A percentile compares a stretch with the other conserved stretches of the same genome.
These are phyloP conservation scores for Microctonus hyperodae DNA, from an alignment of 2,888 invertebrate species.

Conservation along the genomic window DNA sequence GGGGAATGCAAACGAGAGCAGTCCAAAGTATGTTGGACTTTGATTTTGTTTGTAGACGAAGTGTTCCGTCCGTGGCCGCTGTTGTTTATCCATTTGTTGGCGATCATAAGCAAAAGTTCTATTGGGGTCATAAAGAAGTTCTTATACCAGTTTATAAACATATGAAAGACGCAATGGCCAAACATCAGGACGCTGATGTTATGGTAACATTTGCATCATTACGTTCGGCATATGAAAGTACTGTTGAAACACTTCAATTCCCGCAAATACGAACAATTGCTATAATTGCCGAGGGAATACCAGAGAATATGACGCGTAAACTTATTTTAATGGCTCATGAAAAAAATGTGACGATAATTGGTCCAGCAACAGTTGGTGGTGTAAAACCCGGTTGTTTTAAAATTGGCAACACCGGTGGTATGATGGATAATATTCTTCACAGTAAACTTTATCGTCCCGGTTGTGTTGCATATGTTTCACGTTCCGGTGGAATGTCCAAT, in stretches of 20 bases:
- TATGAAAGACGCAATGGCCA: constrained; percentile 95
- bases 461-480: constrained; percentile 97
- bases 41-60: constrained; percentile 90
- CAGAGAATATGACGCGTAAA: constrained; percentile 97
- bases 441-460: constrained; percentile 97
- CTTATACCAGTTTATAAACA: constrained; percentile 87
- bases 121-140: constrained; percentile 97
- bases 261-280: constrained; percentile 96
- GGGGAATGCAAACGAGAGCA: constrained; percentile 99
- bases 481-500: constrained; percentile 99
- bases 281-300: constrained; percentile 99
- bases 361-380: constrained; percentile 96
- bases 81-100: constrained; percentile 98
- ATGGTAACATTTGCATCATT: constrained; percentile 97
- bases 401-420: constrained; percentile 99
- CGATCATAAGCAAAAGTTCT: constrained; percentile 99
- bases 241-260: constrained; percentile 91
- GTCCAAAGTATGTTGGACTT: constrained; percentile 97
- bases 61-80: constrained; percentile 91
- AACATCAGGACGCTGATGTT: constrained; percentile 94
- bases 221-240: constrained; percentile 96
- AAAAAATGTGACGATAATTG: constrained; percentile 88
- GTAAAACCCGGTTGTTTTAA: constrained; percentile 99
- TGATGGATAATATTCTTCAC: constrained; percentile 99
- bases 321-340: constrained; percentile 85